phyloP scores from a whole-genome alignment of 2,797 vertebrate species.

The Phrynocephalus guinanensis region DNA sequence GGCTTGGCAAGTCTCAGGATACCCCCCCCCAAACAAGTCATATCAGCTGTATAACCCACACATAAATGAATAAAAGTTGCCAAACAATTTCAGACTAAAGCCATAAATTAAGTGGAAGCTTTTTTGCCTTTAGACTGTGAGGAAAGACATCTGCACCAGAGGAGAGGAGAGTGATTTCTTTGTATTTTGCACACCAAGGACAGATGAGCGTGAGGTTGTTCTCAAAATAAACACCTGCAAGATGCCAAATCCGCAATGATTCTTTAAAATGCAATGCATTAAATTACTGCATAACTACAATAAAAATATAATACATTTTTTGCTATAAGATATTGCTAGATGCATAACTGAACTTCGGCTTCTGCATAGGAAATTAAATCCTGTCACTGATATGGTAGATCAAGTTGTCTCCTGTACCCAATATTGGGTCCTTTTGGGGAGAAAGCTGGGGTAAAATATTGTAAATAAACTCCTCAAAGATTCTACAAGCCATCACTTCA shows the following conservation, averaged over 20 bases:
- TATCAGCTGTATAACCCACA: neutral
- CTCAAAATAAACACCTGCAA: neutral
- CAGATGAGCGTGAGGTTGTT: neutral
- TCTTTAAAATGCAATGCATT: neutral
- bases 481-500: neutral
- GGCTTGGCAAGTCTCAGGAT: too few species aligned
- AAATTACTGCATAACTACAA: too few species aligned
- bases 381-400: conserved; percentile 32
- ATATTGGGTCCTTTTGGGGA: neutral
- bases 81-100: neutral
- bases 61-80: neutral
- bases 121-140: too few species aligned
- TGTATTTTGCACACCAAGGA: neutral
- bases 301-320: too few species aligned
- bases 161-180: neutral
- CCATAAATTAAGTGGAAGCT: neutral
- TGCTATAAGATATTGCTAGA: neutral
- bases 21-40: neutral
- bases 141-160: neutral
- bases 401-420: conserved; percentile 38
- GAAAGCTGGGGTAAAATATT: too few species aligned
- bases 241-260: neutral
- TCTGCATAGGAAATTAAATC: neutral
- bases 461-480: neutral
- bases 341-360: neutral